These are phyloP conservation scores for Cataglyphis rosenhaueri DNA, from an alignment of 2,888 invertebrate genomes.

Conservation along the genomic window DNA sequence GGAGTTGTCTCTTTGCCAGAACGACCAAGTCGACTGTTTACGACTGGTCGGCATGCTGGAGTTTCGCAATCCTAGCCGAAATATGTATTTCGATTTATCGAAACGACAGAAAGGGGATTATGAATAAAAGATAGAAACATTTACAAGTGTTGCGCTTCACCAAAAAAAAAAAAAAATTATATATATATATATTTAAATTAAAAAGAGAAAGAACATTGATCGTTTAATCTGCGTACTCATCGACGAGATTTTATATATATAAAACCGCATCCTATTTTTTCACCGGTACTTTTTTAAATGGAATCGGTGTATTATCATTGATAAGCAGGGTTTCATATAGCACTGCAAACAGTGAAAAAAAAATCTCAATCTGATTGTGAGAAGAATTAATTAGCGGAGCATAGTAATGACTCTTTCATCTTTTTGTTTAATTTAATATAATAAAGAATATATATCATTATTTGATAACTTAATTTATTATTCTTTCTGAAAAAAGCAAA, in stretches of 20 bases:
- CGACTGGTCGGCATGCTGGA: background rate
- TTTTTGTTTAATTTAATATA: background rate
- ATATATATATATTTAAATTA: slow-evolving; percentile 26
- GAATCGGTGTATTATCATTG: background rate
- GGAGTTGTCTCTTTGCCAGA: slow-evolving; percentile 39
- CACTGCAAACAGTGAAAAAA: background rate
- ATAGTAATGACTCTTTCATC: background rate
- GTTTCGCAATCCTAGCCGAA: slow-evolving; percentile 7
- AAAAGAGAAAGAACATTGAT: slow-evolving; percentile 29
- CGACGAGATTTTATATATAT: slow-evolving; percentile 25
- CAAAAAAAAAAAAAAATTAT: slow-evolving; percentile 24
- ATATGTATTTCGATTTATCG: slow-evolving; percentile 25
- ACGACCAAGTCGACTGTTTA: slow-evolving; percentile 37
- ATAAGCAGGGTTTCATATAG: background rate
- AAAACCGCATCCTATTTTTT: background rate
- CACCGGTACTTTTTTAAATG: background rate
- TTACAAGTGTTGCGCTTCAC: slow-evolving; percentile 29
- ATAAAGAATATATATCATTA: background rate
- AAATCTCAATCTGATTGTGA: background rate
- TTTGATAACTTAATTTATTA: background rate
- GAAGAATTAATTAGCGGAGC: no score
- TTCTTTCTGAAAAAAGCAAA: background rate
- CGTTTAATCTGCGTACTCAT: slow-evolving; percentile 19
- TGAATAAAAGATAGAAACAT: slow-evolving; percentile 37
- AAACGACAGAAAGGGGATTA: slow-evolving; percentile 17